Conservation (phyloP, 2,797 vertebrate species). For the Pteropus rufus region DNA sequence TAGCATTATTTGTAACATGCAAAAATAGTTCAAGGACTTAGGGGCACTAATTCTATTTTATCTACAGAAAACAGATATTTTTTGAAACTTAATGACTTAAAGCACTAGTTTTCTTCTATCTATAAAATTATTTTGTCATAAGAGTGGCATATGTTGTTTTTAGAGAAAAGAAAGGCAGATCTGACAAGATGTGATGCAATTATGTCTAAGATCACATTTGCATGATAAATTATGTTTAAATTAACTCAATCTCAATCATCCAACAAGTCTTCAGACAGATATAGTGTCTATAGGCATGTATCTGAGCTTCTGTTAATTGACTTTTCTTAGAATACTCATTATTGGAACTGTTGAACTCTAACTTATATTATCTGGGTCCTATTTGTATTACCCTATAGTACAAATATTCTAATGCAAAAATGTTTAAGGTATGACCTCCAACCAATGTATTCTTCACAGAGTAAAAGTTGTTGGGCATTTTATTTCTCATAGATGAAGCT, state of each 20-base stretch:
- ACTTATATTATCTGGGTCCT: not conserved
- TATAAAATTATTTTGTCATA: not conserved
- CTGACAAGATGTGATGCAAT: slow-evolving; percentile 32
- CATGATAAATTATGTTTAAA: slow-evolving; percentile 43
- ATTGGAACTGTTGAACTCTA: slow-evolving; percentile 32
- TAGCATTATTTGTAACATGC: not conserved
- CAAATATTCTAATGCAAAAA: slow-evolving; percentile 44
- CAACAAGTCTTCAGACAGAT: slow-evolving; percentile 4
- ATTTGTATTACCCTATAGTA: not conserved
- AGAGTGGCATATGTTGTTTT: slow-evolving; percentile 17
- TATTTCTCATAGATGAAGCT: slow-evolving; percentile 33
- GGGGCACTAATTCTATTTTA: slow-evolving; percentile 15
- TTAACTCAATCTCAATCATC: slow-evolving; percentile 40
- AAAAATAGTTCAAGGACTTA: slow-evolving; percentile 5
- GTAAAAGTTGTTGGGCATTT: slow-evolving; percentile 20
- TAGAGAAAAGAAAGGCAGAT: slow-evolving; percentile 31
- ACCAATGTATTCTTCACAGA: not conserved
- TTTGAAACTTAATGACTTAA: not conserved
- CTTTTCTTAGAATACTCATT: slow-evolving; percentile 32
- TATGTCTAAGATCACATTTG: slow-evolving; percentile 43
- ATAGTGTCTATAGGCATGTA: not conserved
- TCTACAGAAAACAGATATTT: not conserved
- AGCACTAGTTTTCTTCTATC: not conserved
- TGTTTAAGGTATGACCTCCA: slow-evolving; percentile 3
- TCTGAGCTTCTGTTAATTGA: not conserved